Evolutionary conservation across 30 jellyfish, hydroid and myxozoan species (phyloP), one percentile per base, ranked within the genome.

Genomic region (Hydractinia echinata): DNA sequence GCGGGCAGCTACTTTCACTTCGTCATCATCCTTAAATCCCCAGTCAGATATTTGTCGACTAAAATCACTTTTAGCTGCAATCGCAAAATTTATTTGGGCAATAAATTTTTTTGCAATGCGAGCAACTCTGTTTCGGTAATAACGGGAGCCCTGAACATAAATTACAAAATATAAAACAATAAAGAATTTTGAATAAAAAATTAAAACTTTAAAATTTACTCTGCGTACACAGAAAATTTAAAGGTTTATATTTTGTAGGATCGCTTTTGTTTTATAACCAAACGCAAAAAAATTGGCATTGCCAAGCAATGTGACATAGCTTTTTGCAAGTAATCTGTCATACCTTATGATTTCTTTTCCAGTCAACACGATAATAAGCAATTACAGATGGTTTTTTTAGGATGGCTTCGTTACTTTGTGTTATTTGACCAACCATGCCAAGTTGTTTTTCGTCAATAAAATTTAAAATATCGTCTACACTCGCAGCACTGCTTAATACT

Each of bases 51-150:
- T 30, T 53, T 67, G 52, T 72, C 56, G 60, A 51, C 78, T 15
- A 61, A n/a, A 68, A 56, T 82, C 89, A 11, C 53, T 6, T 69
- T 62, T 54, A 9, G 86, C 82, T 9, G 96, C 96, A 73, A 93
- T 84, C 64, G 96, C 94, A 82, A 93, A 93, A 7, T 86, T 64
- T 60, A 87, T 49, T 0, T 81, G 61, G 21, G 78, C 64, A 10
- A 73, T 91, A 69, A 73, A 86, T 67, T 87, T 87, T 95, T 93
- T 87, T 77, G 99, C 96, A 6, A 93, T 95, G 54, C 99, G 78
- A 76, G 99, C 99, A n/a, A 93, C 99, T 70, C 99, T 81, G 95
- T 93, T 93, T 58, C 99, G 67, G 94, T 91, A 87, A 83, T 93
- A 93, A 51, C 77, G 77, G 4, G 99, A 71, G 7, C 98, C 98